Evolutionary conservation across 2,113 vertebrate genomes (phyloP).

Genomic region (Phalacrocorax brasilianus): DNA sequence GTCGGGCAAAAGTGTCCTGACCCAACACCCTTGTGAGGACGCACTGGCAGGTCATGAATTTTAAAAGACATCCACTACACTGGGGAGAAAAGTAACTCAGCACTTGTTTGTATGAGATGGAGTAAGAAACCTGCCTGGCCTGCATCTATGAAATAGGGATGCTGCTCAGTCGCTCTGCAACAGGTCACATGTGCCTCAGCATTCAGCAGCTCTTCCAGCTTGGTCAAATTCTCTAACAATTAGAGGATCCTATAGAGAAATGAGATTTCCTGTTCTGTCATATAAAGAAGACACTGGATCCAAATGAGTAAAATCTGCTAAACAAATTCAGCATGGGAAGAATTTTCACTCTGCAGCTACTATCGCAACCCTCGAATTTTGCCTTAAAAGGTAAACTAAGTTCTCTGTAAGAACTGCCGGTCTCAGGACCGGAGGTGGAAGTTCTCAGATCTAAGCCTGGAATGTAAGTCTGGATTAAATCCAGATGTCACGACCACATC

Average conservation of each 20-base stretch:
- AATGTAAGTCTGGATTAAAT: slow-evolving; percentile 39
- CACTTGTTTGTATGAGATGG: neutral
- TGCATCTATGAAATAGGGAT: neutral
- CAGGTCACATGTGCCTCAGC: accelerated
- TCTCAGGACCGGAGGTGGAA: slow-evolving; percentile 5
- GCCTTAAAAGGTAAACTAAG: slow-evolving; percentile 55
- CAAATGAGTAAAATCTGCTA: neutral
- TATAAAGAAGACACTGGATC: neutral
- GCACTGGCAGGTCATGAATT: neutral
- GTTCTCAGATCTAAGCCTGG: slow-evolving; percentile 35
- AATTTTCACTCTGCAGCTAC: slow-evolving; percentile 11
- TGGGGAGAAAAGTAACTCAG: neutral
- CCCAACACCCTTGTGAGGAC: neutral
- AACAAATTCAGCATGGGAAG: neutral
- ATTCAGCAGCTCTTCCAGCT: neutral
- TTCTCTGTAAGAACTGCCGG: neutral
- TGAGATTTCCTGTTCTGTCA: neutral
- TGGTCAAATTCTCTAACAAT: neutral
- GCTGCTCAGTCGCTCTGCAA: neutral
- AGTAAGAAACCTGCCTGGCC: neutral
- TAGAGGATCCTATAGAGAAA: neutral
- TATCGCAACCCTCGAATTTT: neutral
- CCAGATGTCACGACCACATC: slow-evolving; percentile 49
- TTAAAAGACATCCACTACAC: neutral
- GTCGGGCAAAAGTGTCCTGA: neutral